Evolutionary conservation across 2,888 invertebrate genomes (phyloP).

Genomic region (Papilio gigon): DNA sequence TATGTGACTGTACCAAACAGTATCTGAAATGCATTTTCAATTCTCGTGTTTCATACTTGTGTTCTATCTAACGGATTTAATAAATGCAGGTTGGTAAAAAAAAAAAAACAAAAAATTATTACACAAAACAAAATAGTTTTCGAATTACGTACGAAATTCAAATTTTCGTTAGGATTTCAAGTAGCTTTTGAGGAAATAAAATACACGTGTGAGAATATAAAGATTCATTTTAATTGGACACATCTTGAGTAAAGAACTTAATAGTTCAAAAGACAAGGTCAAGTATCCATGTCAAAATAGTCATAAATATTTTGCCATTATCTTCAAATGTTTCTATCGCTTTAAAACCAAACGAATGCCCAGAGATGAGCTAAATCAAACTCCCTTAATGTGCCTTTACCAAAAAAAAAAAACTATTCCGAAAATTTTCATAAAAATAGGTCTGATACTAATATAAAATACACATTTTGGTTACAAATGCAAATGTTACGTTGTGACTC

Average conservation of each 20-base stretch:
- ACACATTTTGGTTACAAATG: not conserved
- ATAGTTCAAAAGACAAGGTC: slow-evolving; percentile 2
- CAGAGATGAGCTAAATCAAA: too few relatives aligned
- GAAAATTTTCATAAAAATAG: not conserved
- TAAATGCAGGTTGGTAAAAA: slow-evolving; percentile 7
- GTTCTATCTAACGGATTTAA: not conserved
- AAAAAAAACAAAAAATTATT: not conserved
- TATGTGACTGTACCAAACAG: not conserved
- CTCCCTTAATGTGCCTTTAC: too few relatives aligned
- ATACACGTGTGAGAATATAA: not conserved
- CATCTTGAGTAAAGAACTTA: not conserved
- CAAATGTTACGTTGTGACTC: not conserved
- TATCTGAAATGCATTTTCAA: not conserved
- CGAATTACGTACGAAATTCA: not conserved
- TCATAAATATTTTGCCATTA: too few relatives aligned
- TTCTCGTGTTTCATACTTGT: not conserved
- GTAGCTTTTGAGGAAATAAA: not conserved
- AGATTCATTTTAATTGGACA: not conserved
- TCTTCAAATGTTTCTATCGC: not conserved
- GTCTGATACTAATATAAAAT: not conserved
- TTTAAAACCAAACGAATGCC: not conserved
- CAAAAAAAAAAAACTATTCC: not conserved
- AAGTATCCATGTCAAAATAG: not conserved
- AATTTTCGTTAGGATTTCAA: not conserved
- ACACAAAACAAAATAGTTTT: not conserved